Evolutionary conservation across 2,888 invertebrate genomes (phyloP).

Genomic region (Eledona agricola): DNA sequence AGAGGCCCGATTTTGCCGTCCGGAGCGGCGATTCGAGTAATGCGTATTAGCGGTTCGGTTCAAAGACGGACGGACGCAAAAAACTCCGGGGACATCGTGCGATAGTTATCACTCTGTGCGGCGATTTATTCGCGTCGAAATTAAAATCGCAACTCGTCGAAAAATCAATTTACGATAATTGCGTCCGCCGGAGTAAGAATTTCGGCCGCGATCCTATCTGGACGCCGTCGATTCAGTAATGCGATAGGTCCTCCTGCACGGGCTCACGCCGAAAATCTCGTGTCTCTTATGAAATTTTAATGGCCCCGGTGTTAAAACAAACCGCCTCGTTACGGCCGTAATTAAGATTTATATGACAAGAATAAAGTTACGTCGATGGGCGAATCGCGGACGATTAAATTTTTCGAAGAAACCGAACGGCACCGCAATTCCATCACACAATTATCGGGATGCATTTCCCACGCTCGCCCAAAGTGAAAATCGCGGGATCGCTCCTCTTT

Average conservation of each 20-base stretch:
- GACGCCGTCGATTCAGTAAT: constrained; percentile 42
- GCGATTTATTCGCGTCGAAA: constrained; percentile 54
- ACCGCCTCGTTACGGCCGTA: constrained; percentile 40
- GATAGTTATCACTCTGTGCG: constrained; percentile 47
- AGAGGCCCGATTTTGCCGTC: constrained; percentile 14
- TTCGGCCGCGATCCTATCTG: constrained; percentile 48
- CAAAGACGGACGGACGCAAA: constrained; percentile 25
- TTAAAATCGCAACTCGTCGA: constrained; percentile 54
- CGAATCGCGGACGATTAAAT: constrained; percentile 27
- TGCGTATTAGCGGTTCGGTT: constrained; percentile 21
- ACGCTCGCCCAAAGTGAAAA: neutral
- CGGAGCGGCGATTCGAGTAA: constrained; percentile 13
- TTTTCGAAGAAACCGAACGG: constrained; percentile 8
- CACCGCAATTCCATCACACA: neutral
- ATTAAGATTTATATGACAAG: constrained; percentile 46
- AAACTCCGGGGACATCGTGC: constrained; percentile 35
- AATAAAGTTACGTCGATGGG: constrained; percentile 24
- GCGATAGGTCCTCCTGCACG: constrained; percentile 37
- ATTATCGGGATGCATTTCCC: constrained; percentile 1
- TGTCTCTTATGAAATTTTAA: constrained; percentile 45
- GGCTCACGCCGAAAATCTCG: constrained; percentile 38
- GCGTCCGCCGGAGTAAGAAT: constrained; percentile 49
- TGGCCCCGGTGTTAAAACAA: constrained; percentile 41
- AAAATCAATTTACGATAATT: constrained; percentile 60
- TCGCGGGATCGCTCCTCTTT: neutral